A percentile compares a stretch with the other conserved stretches of the same genome.
These are phyloP conservation scores for Troides oblongomaculatus DNA, from an alignment of 2,888 invertebrate species.

Conservation along the genomic window DNA sequence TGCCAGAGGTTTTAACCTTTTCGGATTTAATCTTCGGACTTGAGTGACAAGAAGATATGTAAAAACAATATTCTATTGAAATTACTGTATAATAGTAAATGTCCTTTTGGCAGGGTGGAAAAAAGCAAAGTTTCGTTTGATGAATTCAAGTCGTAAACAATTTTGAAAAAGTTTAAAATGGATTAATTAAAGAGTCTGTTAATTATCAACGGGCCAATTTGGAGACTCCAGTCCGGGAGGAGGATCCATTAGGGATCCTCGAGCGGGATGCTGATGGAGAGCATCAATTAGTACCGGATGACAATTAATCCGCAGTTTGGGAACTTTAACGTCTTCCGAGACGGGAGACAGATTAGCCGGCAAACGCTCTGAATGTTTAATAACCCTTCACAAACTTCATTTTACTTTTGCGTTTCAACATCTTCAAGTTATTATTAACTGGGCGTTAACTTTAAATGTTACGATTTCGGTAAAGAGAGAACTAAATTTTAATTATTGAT, in stretches of 20 bases:
- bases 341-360: conserved; percentile 8
- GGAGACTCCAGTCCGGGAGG: not conserved
- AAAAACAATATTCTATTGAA: too few relatives aligned
- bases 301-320: conserved; percentile 19
- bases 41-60: too few relatives aligned
- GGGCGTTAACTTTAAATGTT: too few relatives aligned
- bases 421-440: not conserved
- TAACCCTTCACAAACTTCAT: conserved; percentile 1
- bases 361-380: not conserved
- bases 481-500: too few relatives aligned
- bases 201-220: conserved; percentile 19
- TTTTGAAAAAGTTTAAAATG: conserved; percentile 10
- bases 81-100: too few relatives aligned
- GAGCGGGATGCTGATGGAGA: conserved; percentile 1
- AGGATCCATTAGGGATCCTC: conserved; percentile 14
- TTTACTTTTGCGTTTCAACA: not conserved
- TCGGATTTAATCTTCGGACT: too few relatives aligned
- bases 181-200: conserved; percentile 8
- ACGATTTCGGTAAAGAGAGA: too few relatives aligned
- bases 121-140: conserved; percentile 4
- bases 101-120: too few relatives aligned
- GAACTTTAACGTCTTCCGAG: conserved; percentile 12
- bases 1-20: too few relatives aligned
- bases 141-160: conserved; percentile 8
- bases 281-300: conserved; percentile 14